Evolutionary conservation across 2,113 vertebrate species (phyloP).

Genomic region (Pao palembangensis): DNA sequence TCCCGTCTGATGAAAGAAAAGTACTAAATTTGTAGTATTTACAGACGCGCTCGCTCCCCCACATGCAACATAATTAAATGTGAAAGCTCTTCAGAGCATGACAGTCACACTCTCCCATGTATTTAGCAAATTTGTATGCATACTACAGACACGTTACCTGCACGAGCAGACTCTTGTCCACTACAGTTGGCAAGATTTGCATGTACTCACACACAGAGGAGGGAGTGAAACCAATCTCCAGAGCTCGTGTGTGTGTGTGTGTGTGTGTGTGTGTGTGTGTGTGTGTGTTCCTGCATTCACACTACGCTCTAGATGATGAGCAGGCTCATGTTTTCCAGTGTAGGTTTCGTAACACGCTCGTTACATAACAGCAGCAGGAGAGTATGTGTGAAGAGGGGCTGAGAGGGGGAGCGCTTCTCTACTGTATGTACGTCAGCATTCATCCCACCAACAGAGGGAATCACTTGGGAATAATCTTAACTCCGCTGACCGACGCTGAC

Average conservation of each 20-base stretch:
- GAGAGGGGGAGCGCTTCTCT: constrained; percentile 14
- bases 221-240: constrained; percentile 25
- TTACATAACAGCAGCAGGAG: constrained; percentile 68
- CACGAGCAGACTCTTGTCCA: constrained; percentile 7
- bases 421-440: constrained; percentile 56
- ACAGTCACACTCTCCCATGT: constrained; percentile 4
- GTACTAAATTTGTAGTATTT: constrained; percentile 5
- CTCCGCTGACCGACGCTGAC: constrained; percentile 12
- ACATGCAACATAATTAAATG: constrained; percentile 46
- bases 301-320: constrained; percentile 40
- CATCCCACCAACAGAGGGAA: constrained; percentile 36
- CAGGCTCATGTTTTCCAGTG: constrained; percentile 62
- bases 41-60: constrained; percentile 8
- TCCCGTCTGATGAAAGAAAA: no score
- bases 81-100: constrained; percentile 8
- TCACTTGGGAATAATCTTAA: constrained; percentile 40
- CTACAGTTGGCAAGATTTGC: constrained; percentile 11
- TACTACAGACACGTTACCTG: constrained; percentile 6
- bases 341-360: constrained; percentile 69
- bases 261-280: constrained; percentile 17
- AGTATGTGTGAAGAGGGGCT: constrained; percentile 26
- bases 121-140: constrained; percentile 10
- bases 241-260: constrained; percentile 24
- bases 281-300: constrained; percentile 9
- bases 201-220: constrained; percentile 8